Evolutionary conservation across 92 coral and sea anemone species (phyloP).

Genomic region (Ricordea florida): DNA sequence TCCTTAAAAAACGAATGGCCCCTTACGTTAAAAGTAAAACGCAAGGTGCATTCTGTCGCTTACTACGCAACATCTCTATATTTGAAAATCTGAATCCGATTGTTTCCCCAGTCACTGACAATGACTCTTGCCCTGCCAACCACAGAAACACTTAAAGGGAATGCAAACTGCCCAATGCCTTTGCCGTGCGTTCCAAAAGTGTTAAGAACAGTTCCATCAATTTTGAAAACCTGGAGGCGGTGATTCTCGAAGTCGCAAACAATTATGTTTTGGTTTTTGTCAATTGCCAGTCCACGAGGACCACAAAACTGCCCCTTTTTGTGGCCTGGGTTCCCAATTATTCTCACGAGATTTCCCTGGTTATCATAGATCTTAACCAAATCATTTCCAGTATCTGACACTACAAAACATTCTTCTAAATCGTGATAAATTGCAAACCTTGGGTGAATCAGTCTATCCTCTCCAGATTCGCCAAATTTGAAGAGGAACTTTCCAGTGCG

Average conservation of each 20-base stretch:
- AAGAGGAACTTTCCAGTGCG: slow-evolving; percentile 84
- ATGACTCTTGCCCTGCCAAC: slow-evolving; percentile 67
- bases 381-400: slow-evolving; percentile 88
- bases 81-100: slow-evolving; percentile 83
- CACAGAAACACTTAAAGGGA: slow-evolving; percentile 82
- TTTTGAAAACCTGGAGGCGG: slow-evolving; percentile 72
- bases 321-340: slow-evolving; percentile 73
- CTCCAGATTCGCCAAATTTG: slow-evolving; percentile 82
- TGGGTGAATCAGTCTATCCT: slow-evolving; percentile 77
- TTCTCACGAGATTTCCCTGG: slow-evolving; percentile 65
- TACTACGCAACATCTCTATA: slow-evolving; percentile 48
- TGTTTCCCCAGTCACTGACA: slow-evolving; percentile 94
- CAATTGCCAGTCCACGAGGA: slow-evolving; percentile 85
- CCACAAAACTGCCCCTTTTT: slow-evolving; percentile 83
- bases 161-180: slow-evolving; percentile 94
- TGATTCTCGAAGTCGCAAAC: slow-evolving; percentile 93
- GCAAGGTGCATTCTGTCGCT: too few relatives aligned
- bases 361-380: slow-evolving; percentile 83
- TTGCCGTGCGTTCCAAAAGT: slow-evolving; percentile 87
- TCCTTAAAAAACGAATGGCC: too few relatives aligned
- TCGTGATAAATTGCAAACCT: slow-evolving; percentile 82
- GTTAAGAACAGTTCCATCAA: slow-evolving; percentile 74
- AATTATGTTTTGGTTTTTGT: slow-evolving; percentile 68
- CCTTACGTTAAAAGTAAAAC: too few relatives aligned
- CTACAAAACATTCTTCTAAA: slow-evolving; percentile 67